Conservation (phyloP, 2,797 vertebrate species). For the Liasis olivaceus region DNA sequence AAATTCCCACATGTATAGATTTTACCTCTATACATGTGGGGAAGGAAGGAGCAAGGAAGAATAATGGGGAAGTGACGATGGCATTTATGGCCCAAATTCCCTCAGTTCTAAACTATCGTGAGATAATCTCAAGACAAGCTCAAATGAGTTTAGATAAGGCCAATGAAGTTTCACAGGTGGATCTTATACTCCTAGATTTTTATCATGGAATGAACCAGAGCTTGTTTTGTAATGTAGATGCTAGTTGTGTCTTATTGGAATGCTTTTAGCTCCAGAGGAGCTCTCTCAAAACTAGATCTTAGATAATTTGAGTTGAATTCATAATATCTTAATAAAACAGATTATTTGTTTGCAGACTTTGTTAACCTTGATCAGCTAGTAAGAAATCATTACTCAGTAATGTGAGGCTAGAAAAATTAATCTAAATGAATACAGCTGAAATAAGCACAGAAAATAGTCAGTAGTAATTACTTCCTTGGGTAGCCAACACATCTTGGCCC, state of each 20-base stretch:
- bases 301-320: background rate
- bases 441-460: background rate
- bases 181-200: background rate
- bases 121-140: background rate
- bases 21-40: background rate
- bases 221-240: background rate
- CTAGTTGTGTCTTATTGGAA: background rate
- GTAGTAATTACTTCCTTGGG: background rate
- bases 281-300: background rate
- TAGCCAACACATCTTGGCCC: background rate
- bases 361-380: background rate
- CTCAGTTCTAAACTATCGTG: background rate
- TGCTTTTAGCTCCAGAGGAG: background rate
- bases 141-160: background rate
- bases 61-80: background rate
- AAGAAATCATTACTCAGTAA: background rate
- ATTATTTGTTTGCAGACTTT: conserved; percentile 16
- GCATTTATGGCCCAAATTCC: background rate
- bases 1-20: too few relatives aligned
- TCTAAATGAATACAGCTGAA: conserved; percentile 4
- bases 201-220: background rate
- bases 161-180: background rate
- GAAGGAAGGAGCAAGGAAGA: background rate
- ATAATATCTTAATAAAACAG: background rate
- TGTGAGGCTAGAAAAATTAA: background rate